Evolutionary conservation across 2,888 invertebrate species (phyloP), one percentile per base, ranked within the genome.

Genomic region (Drosophila borealis): DNA sequence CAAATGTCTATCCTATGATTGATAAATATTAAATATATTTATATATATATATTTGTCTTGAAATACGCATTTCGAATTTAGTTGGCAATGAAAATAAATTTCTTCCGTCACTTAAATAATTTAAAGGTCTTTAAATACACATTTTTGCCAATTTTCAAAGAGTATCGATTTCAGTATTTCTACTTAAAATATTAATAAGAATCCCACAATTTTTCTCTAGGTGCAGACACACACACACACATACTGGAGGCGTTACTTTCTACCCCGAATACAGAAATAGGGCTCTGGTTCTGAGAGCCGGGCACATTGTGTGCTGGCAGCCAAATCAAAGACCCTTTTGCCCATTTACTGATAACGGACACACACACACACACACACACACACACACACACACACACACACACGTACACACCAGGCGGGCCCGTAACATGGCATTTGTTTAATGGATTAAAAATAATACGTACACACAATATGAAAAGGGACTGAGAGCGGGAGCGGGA

Each of bases 391-490:
- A 49, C 39, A 51, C 36, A 21, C 29, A 25, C 13, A 37, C 33
- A 13, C 19, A 65, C 25, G 34, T 8, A 36, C 36, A 11, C 39
- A 49, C 13, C 66, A 66, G 69, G 70, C 69, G 67, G 69, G 67
- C 71, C 59, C 67, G 64, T 69, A 83, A 73, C 84, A 74, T 78
- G 76, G 81, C 85, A 85, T 85, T 85, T 84, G 89, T 85, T 85
- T 88, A 89, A 85, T 89, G 84, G 89, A 85, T 85, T 89, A 89
- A 84, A 89, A 87, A 87, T 78, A 89, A 85, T 87, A 75, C 65
- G 67, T 51, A 67, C 53, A 50, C n/a, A 54, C 60, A 74, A 54
- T 53, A 13, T 29, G 37, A 36, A 44, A 62, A 57, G 34, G 41
- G 17, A 50, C 11, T 6, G 13, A 11, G 4, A 9, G 45, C 34